Evolutionary conservation across 1,140 invertebrate species (phyloP).

Genomic region (Telenomus remus): DNA sequence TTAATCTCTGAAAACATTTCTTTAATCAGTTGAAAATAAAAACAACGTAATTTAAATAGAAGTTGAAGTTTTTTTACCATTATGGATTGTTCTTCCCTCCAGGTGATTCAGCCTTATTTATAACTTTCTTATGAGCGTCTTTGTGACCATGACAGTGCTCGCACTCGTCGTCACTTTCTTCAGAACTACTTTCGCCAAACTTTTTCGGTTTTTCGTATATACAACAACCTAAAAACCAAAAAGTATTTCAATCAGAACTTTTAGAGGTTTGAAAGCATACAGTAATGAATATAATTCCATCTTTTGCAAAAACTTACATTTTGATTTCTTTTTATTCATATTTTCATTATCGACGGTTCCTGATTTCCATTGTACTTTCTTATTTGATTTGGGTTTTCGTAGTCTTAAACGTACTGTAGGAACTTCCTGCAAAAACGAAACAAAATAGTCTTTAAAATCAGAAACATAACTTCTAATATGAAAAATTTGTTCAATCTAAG

Average conservation of each 20-base stretch:
- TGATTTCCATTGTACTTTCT: conserved; percentile 90
- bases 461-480: too few relatives aligned
- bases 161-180: conserved; percentile 87
- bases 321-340: conserved; percentile 95
- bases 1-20: too few relatives aligned
- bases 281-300: too few relatives aligned
- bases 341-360: conserved; percentile 95
- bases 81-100: conserved; percentile 41
- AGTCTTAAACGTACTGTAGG: conserved; percentile 84
- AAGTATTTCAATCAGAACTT: not conserved
- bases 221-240: conserved; percentile 83
- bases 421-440: conserved; percentile 74
- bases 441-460: too few relatives aligned
- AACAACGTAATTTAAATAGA: too few relatives aligned
- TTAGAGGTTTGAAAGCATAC: too few relatives aligned
- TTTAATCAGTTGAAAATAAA: too few relatives aligned
- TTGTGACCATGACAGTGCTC: conserved; percentile 90
- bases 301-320: too few relatives aligned
- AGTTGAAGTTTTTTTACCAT: conserved; percentile 13
- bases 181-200: conserved; percentile 89
- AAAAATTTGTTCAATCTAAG: too few relatives aligned
- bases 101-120: conserved; percentile 62
- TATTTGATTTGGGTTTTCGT: conserved; percentile 82
- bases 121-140: conserved; percentile 80
- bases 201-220: conserved; percentile 88